Conservation (phyloP, 2,113 vertebrate species). For the Argyrosomus japonicus region DNA sequence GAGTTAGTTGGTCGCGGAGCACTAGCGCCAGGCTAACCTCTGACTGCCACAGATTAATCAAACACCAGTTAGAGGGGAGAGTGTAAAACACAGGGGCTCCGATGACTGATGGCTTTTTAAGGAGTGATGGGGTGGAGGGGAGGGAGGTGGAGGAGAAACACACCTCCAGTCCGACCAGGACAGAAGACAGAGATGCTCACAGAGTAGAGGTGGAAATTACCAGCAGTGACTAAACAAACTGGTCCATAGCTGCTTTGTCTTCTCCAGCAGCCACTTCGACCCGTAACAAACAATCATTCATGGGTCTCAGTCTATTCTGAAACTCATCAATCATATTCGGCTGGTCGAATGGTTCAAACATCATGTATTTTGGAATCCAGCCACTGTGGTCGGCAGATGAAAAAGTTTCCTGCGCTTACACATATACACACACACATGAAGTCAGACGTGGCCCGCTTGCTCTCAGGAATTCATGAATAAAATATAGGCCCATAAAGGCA, state of each 20-base stretch:
- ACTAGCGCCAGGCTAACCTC: conserved; percentile 58
- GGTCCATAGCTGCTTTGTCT: conserved; percentile 33
- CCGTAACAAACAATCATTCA: conserved; percentile 59
- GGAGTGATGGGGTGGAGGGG: conserved; percentile 31
- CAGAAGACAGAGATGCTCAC: conserved; percentile 28
- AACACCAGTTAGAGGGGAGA: conserved; percentile 72
- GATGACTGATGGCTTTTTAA: conserved; percentile 74
- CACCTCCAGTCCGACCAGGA: conserved; percentile 32
- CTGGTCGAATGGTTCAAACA: conserved; percentile 16
- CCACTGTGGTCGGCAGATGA: conserved; percentile 52
- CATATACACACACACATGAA: conserved; percentile 20
- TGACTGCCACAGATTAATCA: conserved; percentile 70
- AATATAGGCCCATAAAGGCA: conserved; percentile 72
- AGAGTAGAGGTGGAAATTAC: conserved; percentile 32
- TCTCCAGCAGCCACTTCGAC: conserved; percentile 17
- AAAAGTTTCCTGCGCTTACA: conserved; percentile 54
- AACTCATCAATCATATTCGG: conserved; percentile 64
- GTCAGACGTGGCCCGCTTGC: conserved; percentile 49
- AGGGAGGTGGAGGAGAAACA: conserved; percentile 40
- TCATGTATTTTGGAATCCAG: conserved; percentile 54
- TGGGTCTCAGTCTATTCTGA: conserved; percentile 24
- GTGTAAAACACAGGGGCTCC: conserved; percentile 63
- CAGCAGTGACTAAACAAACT: conserved; percentile 12
- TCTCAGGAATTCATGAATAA: conserved; percentile 81
- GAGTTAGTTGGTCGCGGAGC: conserved; percentile 28